Evolutionary conservation across 2,113 vertebrate genomes (phyloP).

Genomic region (Ahaetulla prasina): DNA sequence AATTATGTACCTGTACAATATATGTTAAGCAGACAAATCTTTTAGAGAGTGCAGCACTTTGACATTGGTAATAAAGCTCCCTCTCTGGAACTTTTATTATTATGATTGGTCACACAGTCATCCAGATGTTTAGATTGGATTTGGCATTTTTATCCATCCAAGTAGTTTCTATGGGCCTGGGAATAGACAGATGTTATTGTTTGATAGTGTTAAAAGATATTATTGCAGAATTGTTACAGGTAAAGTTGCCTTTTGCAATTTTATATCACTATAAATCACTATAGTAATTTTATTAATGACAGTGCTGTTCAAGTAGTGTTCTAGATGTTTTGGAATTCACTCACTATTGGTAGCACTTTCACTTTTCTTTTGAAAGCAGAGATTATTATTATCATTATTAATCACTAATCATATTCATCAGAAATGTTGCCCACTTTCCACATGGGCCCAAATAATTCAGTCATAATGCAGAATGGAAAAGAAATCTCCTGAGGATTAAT

Average conservation of each 20-base stretch:
- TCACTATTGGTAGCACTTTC: background rate
- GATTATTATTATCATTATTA: background rate
- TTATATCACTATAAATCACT: background rate
- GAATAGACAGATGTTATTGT: background rate
- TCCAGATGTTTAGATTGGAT: background rate
- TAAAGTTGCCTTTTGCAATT: background rate
- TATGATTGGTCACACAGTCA: background rate
- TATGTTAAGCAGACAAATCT: background rate
- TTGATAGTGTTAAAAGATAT: background rate
- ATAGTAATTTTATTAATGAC: background rate
- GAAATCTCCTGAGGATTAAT: constrained; percentile 8
- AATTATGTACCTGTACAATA: background rate
- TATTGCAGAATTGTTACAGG: background rate
- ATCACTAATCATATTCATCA: background rate
- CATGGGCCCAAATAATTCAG: background rate
- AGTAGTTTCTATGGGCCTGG: background rate
- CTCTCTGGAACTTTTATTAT: background rate
- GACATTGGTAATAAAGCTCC: background rate
- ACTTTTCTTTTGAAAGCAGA: background rate
- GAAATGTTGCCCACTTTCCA: background rate
- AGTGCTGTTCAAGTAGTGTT: background rate
- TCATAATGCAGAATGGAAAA: background rate
- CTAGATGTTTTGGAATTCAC: background rate
- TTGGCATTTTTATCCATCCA: background rate
- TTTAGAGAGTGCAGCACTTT: background rate